phyloP scores from a whole-genome alignment of 53 echinoderm and acorn worm species.

The Crossaster papposus region DNA sequence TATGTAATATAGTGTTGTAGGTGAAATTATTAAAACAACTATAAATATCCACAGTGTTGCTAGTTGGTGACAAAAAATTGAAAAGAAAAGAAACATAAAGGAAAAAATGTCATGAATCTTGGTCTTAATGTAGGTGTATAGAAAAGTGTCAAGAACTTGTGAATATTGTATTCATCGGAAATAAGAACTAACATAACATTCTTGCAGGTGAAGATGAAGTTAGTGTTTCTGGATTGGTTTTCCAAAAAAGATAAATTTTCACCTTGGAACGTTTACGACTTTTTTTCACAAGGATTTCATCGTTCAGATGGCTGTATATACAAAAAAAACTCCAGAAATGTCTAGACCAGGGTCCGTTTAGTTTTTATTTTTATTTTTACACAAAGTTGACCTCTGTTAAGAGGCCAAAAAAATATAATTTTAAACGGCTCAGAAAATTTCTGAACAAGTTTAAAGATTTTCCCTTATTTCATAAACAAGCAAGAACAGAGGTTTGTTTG shows the following conservation, averaged over 20 bases:
- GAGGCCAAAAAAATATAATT: background rate
- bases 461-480: background rate
- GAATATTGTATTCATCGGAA: background rate
- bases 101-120: background rate
- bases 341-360: background rate
- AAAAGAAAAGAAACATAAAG: background rate
- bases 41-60: background rate
- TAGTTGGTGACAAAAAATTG: background rate
- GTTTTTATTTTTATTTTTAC: background rate
- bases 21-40: slow-evolving; percentile 24
- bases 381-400: background rate
- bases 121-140: slow-evolving; percentile 16
- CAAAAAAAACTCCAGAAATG: background rate
- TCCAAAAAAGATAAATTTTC: background rate
- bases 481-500: background rate
- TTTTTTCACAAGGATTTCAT: background rate
- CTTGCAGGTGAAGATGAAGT: background rate
- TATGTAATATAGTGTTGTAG: slow-evolving; percentile 20
- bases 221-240: background rate
- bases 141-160: background rate
- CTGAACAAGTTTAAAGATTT: background rate
- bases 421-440: background rate
- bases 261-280: background rate
- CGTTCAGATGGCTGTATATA: background rate
- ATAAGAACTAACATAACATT: background rate